Evolutionary conservation across 2,888 invertebrate genomes (phyloP), one percentile per base, ranked within the genome.

Genomic region (Urechis unicinctus): DNA sequence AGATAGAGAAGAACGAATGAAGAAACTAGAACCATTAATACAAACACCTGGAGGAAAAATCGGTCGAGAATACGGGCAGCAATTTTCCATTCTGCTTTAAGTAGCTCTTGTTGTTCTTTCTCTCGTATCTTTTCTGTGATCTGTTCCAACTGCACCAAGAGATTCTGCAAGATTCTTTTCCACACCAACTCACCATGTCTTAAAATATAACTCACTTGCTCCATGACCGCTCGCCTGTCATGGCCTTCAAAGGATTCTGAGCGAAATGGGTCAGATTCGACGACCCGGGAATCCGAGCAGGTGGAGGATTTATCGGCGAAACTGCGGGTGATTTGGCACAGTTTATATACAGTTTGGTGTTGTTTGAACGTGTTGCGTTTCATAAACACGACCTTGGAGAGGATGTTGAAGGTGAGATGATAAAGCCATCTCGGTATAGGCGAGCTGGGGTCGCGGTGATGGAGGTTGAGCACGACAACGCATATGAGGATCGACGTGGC

Each of bases 401-500:
- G 49, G 41, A 55, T 13, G 45, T 56, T 43, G 56, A 53, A 57
- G 28, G 58, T 53, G 26, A 63, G 29, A 43, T 51, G 50, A 13
- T 53, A 59, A 3, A 63, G 51, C 63, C 63, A 63, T 6, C 25
- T 24, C 24, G 63, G 63, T 4, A 63, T 59, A 13, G 63, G 59
- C n/a, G 48, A 46, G 25, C 47, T 58, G 22, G 61, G 56, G 53
- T 64, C 60, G 2, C 57, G 56, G 50, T 63, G 63, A 45, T 63
- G 63, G n/a, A 63, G 53, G 51, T 63, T 61, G 3, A 63, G 59
- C 9, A 63, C 59, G n/a, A 63, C 52, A 24, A 63, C 63, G 31
- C 62, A 58, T 50, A 63, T 56, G 25, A 63, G 58, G 41, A 63
- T 58, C 45, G 62, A 61, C 46, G 52, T 57, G 21, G 64, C 61